Evolutionary conservation across 2,888 invertebrate species (phyloP), one percentile per base, ranked within the genome.

Genomic region (Xanthia togata): DNA sequence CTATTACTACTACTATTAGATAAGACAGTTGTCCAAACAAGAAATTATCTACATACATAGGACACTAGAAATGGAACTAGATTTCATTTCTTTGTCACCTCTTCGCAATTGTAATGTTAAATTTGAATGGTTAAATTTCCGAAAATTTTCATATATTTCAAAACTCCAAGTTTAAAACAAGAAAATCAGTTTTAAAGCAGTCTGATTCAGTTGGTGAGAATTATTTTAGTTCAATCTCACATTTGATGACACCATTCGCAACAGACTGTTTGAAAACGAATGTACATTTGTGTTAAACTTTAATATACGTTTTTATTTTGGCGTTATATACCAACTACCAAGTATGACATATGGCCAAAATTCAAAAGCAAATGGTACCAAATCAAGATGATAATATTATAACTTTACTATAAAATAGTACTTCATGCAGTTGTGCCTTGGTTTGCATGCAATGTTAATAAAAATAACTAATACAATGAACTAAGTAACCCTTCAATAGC

Each of bases 361-460:
- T 11, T 50, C 23, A 35, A 35, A 23, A 50, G 14, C 14, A 64
- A 64, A 64, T 63, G n/a, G 9, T n/a, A 71, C 70, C 26, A 67
- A 53, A 41, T 73, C n/a, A 38, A 31, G 12, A 35, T 47, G 35
- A 63, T 31, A 38, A 14, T 38, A 38, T 26, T 38, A 38, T n/a
- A 38, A 65, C 4, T 65, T 26, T 38, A 70, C 38, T 59, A 70
- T 20, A 60, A 8, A 62, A 63, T 12, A 50, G 14, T n/a, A 73
- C 20, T 73, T 31, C 57, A 57, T 73, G 73, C 64, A 76, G 44
- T 63, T 64, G 44, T 67, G 53, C 14, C 47, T 23, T 12, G 55
- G 35, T n/a, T 38, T 64, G 38, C 63, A 26, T 50, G 44, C 41
- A 62, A 20, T 41, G 38, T 62, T 71, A 53, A 68, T 53, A 17